These are phyloP conservation scores for Polymixis flavicincta DNA, from an alignment of 2,888 invertebrate genomes.

Conservation along the genomic window DNA sequence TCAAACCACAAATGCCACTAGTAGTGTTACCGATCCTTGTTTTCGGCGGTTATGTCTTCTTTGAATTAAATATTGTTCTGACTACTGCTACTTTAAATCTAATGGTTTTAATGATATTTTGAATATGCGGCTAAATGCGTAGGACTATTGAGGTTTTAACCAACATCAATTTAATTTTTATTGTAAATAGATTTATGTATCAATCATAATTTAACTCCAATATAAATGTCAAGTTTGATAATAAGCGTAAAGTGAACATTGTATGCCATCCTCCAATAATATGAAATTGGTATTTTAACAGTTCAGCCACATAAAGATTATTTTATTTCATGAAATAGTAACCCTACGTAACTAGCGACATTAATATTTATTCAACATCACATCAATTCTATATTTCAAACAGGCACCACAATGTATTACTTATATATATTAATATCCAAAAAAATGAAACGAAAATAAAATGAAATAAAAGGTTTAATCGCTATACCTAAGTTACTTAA, in stretches of 20 bases:
- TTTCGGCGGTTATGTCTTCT: background rate
- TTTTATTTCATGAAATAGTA: conserved; percentile 18
- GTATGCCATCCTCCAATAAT: background rate
- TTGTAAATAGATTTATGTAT: conserved; percentile 7
- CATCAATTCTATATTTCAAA: conserved; percentile 22
- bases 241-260: conserved; percentile 13
- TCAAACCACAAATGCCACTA: too few species aligned
- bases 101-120: background rate
- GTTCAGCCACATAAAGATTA: conserved; percentile 8
- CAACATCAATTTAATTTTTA: conserved; percentile 7
- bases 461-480: conserved; percentile 60
- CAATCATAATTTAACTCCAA: background rate
- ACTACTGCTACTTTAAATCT: conserved; percentile 8
- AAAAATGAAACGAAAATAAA: conserved; percentile 42
- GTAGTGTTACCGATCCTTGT: background rate
- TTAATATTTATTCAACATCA: conserved; percentile 25
- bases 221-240: background rate
- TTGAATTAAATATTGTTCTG: conserved; percentile 15
- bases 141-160: background rate
- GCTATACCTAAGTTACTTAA: conserved; percentile 61
- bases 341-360: conserved; percentile 12
- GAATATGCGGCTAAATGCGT: conserved; percentile 8
- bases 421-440: background rate
- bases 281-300: background rate
- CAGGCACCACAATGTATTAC: conserved; percentile 48